These are phyloP conservation scores for Habroteleia sp. DNA, from an alignment of 2,888 invertebrate genomes.

Conservation along the genomic window DNA sequence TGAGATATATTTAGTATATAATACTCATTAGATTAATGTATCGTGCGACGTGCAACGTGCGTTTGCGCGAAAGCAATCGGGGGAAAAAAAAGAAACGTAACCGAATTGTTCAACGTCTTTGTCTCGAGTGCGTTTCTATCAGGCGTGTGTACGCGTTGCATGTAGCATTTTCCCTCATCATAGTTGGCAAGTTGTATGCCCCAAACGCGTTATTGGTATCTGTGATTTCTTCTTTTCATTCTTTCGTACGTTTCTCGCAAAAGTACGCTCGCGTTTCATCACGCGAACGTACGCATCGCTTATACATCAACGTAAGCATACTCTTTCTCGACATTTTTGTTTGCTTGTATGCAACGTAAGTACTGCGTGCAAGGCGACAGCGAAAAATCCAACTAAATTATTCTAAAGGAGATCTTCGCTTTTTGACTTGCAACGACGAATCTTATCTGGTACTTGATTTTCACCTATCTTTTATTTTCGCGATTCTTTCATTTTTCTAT, in stretches of 20 bases:
- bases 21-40: constrained; percentile 30
- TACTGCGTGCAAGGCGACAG: constrained; percentile 57
- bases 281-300: constrained; percentile 42
- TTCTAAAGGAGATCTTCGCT: constrained; percentile 63
- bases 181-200: constrained; percentile 26
- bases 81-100: no score
- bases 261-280: constrained; percentile 36
- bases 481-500: constrained; percentile 5
- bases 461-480: constrained; percentile 14
- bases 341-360: constrained; percentile 44
- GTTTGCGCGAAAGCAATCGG: background rate
- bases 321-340: constrained; percentile 45
- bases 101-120: background rate
- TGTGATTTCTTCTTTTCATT: constrained; percentile 29
- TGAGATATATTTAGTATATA: constrained; percentile 40
- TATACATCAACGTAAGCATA: constrained; percentile 28
- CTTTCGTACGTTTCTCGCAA: constrained; percentile 31
- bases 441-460: constrained; percentile 31
- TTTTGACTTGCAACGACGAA: constrained; percentile 57
- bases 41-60: constrained; percentile 40
- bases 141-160: constrained; percentile 23
- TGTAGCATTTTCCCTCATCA: constrained; percentile 27
- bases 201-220: constrained; percentile 41
- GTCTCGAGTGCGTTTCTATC: constrained; percentile 25
- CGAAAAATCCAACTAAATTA: constrained; percentile 62